Base-by-base conservation (phyloP, 2,888 invertebrate species). In the Platerodrilus igneus region DNA sequence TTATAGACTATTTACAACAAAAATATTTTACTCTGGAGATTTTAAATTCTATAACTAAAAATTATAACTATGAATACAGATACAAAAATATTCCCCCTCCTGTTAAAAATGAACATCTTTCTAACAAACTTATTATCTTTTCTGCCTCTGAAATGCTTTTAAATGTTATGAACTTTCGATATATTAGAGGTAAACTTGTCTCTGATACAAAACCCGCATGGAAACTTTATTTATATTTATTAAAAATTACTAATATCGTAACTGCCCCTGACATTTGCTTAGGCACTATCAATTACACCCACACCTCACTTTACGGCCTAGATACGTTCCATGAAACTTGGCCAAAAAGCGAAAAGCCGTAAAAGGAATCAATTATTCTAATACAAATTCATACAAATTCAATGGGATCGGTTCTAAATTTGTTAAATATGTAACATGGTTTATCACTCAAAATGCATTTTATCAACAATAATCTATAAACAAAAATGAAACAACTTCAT, bases 71-170 rank as follows among this genome's bases (percentile, higher is more conserved):
- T 39, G 38, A 40, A 7, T 30, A 35, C 23, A 26, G 25, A 19
- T 50, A 52, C 39, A 47, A 47, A 48, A 48, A 46, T 34, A 43
- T 41, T 18, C 45, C 47, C 14, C 51, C 55, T 21, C 30, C 35
- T 28, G 50, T 57, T 7, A 50, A 34, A 39, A 28, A 28, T 34
- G 47, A 54, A 21, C 47, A 52, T 29, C 28, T 57, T 18, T 19
- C 14, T 1, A 50, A 52, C 13, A 41, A 37, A 21, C 38, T n/a
- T 17, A 38, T 57, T 13, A 49, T 53, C 25, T 37, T 51, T 17
- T 56, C 56, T 13, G 52, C 55, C 16, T 47, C 55, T n/a, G n/a
- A n/a, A n/a, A n/a, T 55, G 55, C 37, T 52, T 30, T 50, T 38
- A 23, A 37, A 52, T 25, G 40, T 48, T 14, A 45, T 47, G 31